These are phyloP conservation scores for Euura lappo DNA, from an alignment of 1,140 invertebrate species.

Conservation along the genomic window DNA sequence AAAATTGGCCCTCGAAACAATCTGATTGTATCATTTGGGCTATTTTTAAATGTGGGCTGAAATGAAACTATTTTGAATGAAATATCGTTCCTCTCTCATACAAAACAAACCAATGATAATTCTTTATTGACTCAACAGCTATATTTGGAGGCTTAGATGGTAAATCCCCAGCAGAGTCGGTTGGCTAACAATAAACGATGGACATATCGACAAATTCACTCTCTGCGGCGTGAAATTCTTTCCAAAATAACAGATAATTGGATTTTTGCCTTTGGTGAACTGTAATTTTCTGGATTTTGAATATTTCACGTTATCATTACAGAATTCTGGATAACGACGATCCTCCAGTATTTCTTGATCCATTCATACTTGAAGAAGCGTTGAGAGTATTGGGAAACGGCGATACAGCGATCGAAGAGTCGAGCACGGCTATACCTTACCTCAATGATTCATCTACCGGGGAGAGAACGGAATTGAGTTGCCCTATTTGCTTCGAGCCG, in stretches of 20 bases:
- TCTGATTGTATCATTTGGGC: too few relatives aligned
- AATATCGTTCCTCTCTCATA: too few relatives aligned
- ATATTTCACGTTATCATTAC: not conserved
- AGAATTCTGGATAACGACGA: not conserved
- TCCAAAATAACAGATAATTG: not conserved
- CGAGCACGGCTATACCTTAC: not conserved
- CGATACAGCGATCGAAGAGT: not conserved
- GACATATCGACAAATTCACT: not conserved
- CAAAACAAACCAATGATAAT: too few relatives aligned
- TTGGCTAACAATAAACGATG: too few relatives aligned
- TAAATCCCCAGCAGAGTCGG: too few relatives aligned
- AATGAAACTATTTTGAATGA: too few relatives aligned
- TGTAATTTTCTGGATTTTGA: not conserved
- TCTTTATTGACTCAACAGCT: too few relatives aligned
- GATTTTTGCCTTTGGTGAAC: not conserved
- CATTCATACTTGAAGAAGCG: not conserved
- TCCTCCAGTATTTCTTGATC: not conserved
- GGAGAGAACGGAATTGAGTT: conserved; percentile 13
- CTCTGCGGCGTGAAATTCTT: not conserved
- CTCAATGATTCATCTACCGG: not conserved
- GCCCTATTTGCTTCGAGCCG: conserved; percentile 42
- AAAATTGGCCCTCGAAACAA: too few relatives aligned
- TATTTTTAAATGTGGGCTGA: too few relatives aligned
- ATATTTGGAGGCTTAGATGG: too few relatives aligned
- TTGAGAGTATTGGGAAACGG: not conserved